Conservation (phyloP, 2,113 vertebrate genomes). For the Percopsis transmontana region DNA sequence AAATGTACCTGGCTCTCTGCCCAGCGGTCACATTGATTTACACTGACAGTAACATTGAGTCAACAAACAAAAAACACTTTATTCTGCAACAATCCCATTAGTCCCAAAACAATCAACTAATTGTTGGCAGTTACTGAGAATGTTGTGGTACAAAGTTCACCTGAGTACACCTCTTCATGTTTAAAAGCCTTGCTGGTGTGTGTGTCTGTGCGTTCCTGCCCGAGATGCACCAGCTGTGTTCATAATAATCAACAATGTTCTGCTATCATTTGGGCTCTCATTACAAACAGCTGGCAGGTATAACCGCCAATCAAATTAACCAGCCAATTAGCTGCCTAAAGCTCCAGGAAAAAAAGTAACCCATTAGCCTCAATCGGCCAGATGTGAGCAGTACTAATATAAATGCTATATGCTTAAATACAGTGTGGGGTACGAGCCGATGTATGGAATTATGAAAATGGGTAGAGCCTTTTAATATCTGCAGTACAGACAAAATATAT, state of each 20-base stretch:
- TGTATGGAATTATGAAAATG: slow-evolving; percentile 33
- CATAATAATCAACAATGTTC: slow-evolving; percentile 15
- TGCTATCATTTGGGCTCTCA: slow-evolving; percentile 9
- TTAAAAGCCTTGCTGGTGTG: no score
- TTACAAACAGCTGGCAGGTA: slow-evolving; percentile 49
- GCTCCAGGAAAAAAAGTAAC: slow-evolving; percentile 7
- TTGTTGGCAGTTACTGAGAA: no score
- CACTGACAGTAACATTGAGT: neutral
- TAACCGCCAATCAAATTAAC: slow-evolving; percentile 54
- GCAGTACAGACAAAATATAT: slow-evolving; percentile 37
- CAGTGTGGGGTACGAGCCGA: slow-evolving; percentile 2
- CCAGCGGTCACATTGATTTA: slow-evolving; percentile 26
- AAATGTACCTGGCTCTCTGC: neutral
- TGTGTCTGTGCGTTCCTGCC: neutral
- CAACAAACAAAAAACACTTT: neutral
- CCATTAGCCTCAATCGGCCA: slow-evolving; percentile 34
- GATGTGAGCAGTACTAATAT: slow-evolving; percentile 31
- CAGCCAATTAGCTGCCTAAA: slow-evolving; percentile 59
- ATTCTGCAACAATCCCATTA: neutral
- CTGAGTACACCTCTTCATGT: no score
- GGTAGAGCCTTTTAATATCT: slow-evolving; percentile 41
- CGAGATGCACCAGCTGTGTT: slow-evolving; percentile 26
- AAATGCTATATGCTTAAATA: slow-evolving; percentile 11
- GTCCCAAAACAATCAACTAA: no score
- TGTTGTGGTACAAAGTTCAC: no score